Conservation (phyloP, 2,888 invertebrate genomes). For the Ormyrus labotus region DNA sequence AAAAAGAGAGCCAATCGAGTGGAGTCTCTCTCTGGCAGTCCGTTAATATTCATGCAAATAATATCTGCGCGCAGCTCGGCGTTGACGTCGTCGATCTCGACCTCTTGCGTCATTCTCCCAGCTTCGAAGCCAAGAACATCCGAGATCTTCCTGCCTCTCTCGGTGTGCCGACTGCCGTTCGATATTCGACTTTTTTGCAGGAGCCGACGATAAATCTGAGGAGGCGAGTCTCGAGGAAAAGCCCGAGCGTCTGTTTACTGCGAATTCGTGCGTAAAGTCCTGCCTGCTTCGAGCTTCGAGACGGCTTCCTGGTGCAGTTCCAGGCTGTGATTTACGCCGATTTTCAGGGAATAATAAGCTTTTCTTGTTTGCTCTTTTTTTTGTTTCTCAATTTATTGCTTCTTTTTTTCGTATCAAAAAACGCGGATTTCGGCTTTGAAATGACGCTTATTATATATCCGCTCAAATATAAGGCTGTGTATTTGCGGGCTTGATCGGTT, state of each 20-base stretch:
- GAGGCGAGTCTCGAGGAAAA: no score
- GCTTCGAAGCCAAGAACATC: neutral
- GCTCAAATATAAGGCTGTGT: no score
- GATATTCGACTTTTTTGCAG: neutral
- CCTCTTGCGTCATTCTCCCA: constrained; percentile 31
- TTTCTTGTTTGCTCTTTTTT: no score
- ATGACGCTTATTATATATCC: no score
- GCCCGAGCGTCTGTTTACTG: no score
- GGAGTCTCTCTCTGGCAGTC: neutral
- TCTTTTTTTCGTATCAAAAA: no score
- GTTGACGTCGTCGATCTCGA: neutral
- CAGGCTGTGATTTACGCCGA: no score
- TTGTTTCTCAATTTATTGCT: no score
- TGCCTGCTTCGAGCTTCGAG: neutral
- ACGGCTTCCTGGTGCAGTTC: neutral
- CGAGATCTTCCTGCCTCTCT: neutral
- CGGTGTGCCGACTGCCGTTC: neutral
- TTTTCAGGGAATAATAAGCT: no score
- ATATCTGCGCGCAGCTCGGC: neutral
- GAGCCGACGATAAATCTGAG: neutral
- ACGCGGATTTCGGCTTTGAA: no score
- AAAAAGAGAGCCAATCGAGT: no score
- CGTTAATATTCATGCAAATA: constrained; percentile 43
- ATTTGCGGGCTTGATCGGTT: no score
- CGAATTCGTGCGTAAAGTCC: constrained; percentile 20